A percentile compares a stretch with the other conserved stretches of the same genome.
phyloP scores from a whole-genome alignment of 2,113 vertebrate species.

The Holacanthus passer region DNA sequence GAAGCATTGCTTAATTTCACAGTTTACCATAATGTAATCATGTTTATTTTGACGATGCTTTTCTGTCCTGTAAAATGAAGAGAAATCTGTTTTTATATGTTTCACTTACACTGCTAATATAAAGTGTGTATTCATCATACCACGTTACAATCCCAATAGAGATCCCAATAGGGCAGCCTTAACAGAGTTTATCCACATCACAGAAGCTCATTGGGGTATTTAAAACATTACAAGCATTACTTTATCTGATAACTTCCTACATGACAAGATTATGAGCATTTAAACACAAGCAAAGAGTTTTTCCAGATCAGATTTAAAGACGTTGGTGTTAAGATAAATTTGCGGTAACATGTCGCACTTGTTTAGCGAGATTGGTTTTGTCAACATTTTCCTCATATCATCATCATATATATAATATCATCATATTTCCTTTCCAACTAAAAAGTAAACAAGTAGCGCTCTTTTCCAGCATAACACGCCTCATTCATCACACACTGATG shows the following conservation, averaged over 20 bases:
- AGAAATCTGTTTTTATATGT: not conserved
- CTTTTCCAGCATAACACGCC: not conserved
- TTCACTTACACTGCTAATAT: not conserved
- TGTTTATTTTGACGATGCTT: not conserved
- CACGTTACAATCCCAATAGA: constrained; percentile 17
- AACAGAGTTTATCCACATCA: not conserved
- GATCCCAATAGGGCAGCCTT: not conserved
- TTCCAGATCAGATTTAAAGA: not conserved
- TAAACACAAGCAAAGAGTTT: not conserved
- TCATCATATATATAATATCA: no score
- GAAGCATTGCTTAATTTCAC: constrained; percentile 45
- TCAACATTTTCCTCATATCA: no score
- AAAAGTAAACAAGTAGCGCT: no score
- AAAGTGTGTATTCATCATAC: not conserved
- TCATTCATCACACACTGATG: not conserved
- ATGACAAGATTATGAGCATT: not conserved
- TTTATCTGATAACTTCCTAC: not conserved
- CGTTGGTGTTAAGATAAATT: not conserved
- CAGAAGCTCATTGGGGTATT: not conserved
- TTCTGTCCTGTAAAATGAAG: not conserved
- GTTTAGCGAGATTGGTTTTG: no score
- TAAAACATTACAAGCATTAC: not conserved
- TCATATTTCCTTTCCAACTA: no score
- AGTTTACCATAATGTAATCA: not conserved
- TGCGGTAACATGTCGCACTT: not conserved